Conservation (phyloP, 2,888 invertebrate genomes). For the Apamea sordens region DNA sequence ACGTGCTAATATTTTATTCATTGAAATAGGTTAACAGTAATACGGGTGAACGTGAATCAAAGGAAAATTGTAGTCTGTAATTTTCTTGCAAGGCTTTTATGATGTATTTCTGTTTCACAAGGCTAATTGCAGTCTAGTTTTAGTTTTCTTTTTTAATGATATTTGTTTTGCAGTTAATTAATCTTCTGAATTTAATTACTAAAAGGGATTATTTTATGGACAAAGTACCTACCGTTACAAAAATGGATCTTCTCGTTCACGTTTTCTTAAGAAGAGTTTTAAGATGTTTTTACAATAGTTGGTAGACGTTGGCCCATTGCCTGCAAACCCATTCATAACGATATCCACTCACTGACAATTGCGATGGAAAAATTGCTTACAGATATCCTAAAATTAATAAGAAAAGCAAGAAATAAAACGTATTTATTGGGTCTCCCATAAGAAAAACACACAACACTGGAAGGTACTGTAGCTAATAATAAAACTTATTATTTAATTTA, state of each 20-base stretch:
- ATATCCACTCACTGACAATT: not conserved
- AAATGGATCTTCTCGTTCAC: not conserved
- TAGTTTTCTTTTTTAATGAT: not conserved
- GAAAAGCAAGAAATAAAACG: not conserved
- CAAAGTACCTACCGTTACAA: not conserved
- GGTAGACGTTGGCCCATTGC: no score
- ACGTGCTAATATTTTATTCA: not conserved
- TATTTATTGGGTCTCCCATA: not conserved
- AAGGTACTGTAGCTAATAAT: not conserved
- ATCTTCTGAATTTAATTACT: not conserved
- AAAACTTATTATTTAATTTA: not conserved
- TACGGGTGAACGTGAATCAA: not conserved
- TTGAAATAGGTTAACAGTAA: not conserved
- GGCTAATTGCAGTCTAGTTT: not conserved
- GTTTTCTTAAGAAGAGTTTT: not conserved
- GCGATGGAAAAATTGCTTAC: not conserved
- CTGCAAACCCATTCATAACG: not conserved
- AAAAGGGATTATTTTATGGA: not conserved
- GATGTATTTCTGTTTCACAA: not conserved
- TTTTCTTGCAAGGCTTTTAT: not conserved
- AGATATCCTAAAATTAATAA: not conserved
- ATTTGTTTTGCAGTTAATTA: not conserved
- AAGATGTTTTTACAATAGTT: no score
- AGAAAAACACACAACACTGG: not conserved
- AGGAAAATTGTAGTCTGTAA: not conserved